Evolutionary conservation across 2,888 invertebrate species (phyloP).

Genomic region (Eilema caniola): DNA sequence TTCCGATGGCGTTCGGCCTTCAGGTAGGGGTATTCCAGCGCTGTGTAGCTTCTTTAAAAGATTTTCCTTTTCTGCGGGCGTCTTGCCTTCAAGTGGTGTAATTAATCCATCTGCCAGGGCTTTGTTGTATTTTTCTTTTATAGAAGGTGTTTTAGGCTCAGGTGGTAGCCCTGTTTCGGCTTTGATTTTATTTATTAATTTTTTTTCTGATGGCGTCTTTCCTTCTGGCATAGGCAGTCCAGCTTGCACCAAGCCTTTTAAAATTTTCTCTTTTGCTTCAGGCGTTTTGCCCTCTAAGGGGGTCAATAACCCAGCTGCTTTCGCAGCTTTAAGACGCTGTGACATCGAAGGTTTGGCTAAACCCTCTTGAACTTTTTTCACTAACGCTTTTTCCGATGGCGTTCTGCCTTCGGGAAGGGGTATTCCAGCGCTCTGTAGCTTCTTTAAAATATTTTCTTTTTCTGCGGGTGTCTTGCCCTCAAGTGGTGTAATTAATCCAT

Average conservation of each 20-base stretch:
- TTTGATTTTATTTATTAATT: background rate
- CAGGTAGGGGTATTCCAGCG: background rate
- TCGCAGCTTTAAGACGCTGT: conserved; percentile 9
- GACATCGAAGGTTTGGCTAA: too few relatives aligned
- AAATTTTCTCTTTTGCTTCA: background rate
- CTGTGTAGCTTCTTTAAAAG: background rate
- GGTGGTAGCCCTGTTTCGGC: too few relatives aligned
- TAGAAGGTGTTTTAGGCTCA: too few relatives aligned
- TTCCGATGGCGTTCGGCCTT: background rate
- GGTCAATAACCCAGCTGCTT: conserved; percentile 31
- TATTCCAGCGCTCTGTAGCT: background rate
- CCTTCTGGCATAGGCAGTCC: too few relatives aligned
- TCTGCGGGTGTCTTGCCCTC: background rate
- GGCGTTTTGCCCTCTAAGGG: conserved; percentile 45
- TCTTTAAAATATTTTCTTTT: background rate
- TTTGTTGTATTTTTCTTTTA: background rate
- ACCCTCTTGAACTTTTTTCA: too few relatives aligned
- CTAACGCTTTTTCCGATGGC: too few relatives aligned
- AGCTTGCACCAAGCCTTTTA: conserved; percentile 29
- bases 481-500: background rate
- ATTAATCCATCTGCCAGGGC: background rate
- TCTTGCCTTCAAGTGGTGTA: conserved; percentile 5
- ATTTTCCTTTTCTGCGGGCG: background rate
- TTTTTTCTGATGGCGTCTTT: too few relatives aligned
- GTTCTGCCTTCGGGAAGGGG: too few relatives aligned